Conservation (phyloP, 2,797 vertebrate species). For the Geotrypetes seraphini region DNA sequence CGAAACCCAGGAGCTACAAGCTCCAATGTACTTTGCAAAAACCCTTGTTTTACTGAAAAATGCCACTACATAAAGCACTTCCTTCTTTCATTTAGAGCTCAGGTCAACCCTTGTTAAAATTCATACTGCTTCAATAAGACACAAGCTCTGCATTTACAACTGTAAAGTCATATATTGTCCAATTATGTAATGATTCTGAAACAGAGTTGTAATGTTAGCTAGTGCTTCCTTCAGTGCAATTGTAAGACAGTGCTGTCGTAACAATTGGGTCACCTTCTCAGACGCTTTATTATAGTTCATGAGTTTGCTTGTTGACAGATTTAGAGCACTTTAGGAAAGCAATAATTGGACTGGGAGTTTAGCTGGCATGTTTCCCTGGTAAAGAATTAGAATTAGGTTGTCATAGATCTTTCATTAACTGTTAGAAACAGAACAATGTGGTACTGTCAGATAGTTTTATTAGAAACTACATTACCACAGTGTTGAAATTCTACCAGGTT, state of each 20-base stretch:
- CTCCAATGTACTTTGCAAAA: too few species aligned
- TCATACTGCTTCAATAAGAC: too few species aligned
- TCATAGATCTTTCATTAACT: slow-evolving; percentile 22
- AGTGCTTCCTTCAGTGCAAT: slow-evolving; percentile 1
- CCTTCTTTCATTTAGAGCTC: too few species aligned
- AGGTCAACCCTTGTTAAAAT: too few species aligned
- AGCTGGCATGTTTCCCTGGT: slow-evolving; percentile 31
- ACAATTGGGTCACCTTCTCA: slow-evolving; percentile 24
- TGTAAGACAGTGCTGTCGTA: slow-evolving; percentile 1
- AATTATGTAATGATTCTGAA: too few species aligned
- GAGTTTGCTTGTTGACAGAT: slow-evolving; percentile 39
- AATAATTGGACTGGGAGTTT: slow-evolving; percentile 39
- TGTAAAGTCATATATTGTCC: too few species aligned
- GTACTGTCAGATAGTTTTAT: neutral
- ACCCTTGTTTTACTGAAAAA: too few species aligned
- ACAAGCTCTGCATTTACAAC: too few species aligned
- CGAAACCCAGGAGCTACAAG: too few species aligned
- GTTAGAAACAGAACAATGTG: slow-evolving; percentile 1
- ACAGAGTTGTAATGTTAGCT: too few species aligned
- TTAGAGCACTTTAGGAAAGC: slow-evolving; percentile 33
- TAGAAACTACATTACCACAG: neutral
- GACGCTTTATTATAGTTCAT: slow-evolving; percentile 25
- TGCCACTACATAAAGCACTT: too few species aligned
- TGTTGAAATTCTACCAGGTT: slow-evolving; percentile 4
- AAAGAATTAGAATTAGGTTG: slow-evolving; percentile 20